Evolutionary conservation across 1,140 invertebrate genomes (phyloP).

Genomic region (Drosophila baimaii): DNA sequence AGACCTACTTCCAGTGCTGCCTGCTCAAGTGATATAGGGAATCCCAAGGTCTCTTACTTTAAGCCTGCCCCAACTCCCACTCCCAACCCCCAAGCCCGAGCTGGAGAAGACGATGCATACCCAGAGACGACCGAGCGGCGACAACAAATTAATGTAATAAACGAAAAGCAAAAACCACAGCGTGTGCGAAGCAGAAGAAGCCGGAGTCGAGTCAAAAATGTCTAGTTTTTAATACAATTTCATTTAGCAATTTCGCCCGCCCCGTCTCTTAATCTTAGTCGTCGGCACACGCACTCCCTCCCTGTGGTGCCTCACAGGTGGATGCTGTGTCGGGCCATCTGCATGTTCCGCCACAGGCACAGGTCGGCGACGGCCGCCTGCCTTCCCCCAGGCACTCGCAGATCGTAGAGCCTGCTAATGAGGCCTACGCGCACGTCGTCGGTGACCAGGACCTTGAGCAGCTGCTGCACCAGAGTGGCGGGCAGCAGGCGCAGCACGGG

Average conservation of each 20-base stretch:
- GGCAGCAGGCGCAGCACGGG: constrained; percentile 93
- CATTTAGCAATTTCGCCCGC: constrained; percentile 44
- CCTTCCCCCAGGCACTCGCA: constrained; percentile 88
- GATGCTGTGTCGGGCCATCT: constrained; percentile 85
- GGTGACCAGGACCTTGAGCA: constrained; percentile 88
- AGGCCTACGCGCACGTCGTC: constrained; percentile 81
- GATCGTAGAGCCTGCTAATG: constrained; percentile 89
- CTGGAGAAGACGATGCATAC: constrained; percentile 44
- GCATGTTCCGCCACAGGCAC: constrained; percentile 91
- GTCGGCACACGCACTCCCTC: not conserved
- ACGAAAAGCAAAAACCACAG: constrained; percentile 55
- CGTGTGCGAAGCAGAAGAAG: constrained; percentile 41
- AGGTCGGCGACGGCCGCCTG: constrained; percentile 92
- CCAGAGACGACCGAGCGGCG: constrained; percentile 28
- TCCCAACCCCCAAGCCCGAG: constrained; percentile 24
- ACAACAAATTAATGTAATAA: constrained; percentile 79
- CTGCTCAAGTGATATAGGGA: constrained; percentile 94
- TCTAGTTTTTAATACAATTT: constrained; percentile 63
- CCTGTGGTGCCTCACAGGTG: constrained; percentile 62
- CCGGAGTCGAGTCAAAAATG: constrained; percentile 58
- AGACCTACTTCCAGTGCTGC: constrained; percentile 97
- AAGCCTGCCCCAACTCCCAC: constrained; percentile 59
- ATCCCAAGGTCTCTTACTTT: constrained; percentile 81
- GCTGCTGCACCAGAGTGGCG: constrained; percentile 89
- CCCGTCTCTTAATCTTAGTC: constrained; percentile 34